These are phyloP conservation scores for Phorcus lineatus DNA, from an alignment of 2,888 invertebrate species.

Conservation along the genomic window DNA sequence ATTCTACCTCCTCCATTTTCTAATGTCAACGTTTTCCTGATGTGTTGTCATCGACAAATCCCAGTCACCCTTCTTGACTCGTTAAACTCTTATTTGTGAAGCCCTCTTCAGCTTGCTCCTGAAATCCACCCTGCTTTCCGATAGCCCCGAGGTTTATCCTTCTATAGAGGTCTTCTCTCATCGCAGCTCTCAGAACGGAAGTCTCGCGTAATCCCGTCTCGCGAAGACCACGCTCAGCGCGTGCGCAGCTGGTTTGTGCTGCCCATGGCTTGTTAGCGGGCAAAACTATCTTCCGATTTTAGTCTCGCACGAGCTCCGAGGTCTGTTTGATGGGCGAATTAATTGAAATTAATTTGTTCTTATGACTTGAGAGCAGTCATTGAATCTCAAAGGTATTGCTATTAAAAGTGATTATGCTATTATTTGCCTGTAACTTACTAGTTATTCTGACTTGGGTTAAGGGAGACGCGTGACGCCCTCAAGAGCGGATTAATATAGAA, in stretches of 20 bases:
- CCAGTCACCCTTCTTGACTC: background rate
- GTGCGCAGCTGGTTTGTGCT: conserved; percentile 31
- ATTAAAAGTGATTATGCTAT: conserved; percentile 42
- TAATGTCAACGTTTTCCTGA: conserved; percentile 22
- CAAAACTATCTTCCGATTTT: conserved; percentile 26
- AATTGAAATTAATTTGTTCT: conserved; percentile 37
- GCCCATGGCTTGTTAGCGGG: conserved; percentile 31
- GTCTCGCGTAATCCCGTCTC: background rate
- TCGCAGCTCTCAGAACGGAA: conserved; percentile 25
- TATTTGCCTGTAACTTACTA: conserved; percentile 33
- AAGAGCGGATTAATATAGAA: conserved; percentile 20
- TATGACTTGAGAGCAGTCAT: conserved; percentile 30
- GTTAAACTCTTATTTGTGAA: conserved; percentile 21
- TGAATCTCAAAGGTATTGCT: conserved; percentile 34
- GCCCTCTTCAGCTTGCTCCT: background rate
- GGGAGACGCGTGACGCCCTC: background rate
- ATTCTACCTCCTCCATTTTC: conserved; percentile 9
- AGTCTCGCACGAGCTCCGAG: background rate
- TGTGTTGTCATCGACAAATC: conserved; percentile 1
- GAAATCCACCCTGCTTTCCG: conserved; percentile 12
- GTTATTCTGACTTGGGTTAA: conserved; percentile 7
- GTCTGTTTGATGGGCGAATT: conserved; percentile 34
- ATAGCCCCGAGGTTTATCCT: background rate
- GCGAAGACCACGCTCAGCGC: conserved; percentile 1
- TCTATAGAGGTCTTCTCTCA: background rate